A percentile compares a stretch with the other conserved stretches of the same genome.
phyloP scores from a whole-genome alignment of 2,888 invertebrate genomes.

The Ornithoptera alexandrae region DNA sequence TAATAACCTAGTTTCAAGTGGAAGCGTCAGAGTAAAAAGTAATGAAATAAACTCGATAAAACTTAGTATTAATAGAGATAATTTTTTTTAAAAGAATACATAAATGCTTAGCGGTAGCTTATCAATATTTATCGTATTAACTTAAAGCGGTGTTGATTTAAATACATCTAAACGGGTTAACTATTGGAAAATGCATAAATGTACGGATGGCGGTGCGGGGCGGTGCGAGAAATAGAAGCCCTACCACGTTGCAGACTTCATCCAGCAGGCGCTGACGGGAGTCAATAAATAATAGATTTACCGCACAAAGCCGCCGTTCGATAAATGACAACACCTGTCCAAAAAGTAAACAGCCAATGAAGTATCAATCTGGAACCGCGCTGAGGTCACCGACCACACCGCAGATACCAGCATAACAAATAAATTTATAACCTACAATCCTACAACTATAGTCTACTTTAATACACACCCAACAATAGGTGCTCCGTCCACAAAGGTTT shows the following conservation, averaged over 20 bases:
- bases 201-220: no score
- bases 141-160: no score
- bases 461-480: slow-evolving; percentile 24
- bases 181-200: no score
- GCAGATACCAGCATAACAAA: slow-evolving; percentile 21
- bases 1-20: no score
- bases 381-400: slow-evolving; percentile 38
- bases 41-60: no score
- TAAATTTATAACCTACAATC: slow-evolving; percentile 28
- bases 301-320: slow-evolving; percentile 12
- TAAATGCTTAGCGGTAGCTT: no score
- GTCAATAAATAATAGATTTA: slow-evolving; percentile 25
- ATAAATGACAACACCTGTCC: slow-evolving; percentile 43
- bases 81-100: no score
- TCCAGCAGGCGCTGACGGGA: slow-evolving; percentile 10
- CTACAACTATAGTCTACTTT: slow-evolving; percentile 19
- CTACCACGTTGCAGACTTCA: slow-evolving; percentile 11
- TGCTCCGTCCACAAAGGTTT: slow-evolving; percentile 1
- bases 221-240: slow-evolving; percentile 1
- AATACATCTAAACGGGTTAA: no score
- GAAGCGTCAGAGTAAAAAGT: no score
- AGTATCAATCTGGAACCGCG: slow-evolving; percentile 33
- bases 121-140: no score
- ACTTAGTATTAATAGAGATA: no score
- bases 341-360: slow-evolving; percentile 38